phyloP scores from a whole-genome alignment of 2,113 vertebrate species.

The Corapipo altera region DNA sequence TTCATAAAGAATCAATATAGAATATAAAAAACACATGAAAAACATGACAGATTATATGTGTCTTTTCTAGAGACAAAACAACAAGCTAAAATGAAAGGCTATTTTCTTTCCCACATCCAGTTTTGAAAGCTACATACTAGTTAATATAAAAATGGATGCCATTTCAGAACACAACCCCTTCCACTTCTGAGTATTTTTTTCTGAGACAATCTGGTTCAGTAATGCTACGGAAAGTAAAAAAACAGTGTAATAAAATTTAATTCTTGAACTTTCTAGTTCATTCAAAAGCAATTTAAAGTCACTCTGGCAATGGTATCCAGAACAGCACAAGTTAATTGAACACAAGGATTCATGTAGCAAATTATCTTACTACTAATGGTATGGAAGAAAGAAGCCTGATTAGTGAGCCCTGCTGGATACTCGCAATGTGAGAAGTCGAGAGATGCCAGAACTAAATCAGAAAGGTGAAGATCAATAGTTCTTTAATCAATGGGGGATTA shows the following conservation, averaged over 20 bases:
- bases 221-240: neutral
- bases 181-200: neutral
- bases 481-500: constrained; percentile 65
- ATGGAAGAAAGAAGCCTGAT: constrained; percentile 42
- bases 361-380: constrained; percentile 43
- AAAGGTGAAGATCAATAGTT: constrained; percentile 61
- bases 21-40: neutral
- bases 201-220: neutral
- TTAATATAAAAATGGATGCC: neutral
- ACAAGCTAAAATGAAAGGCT: neutral
- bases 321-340: constrained; percentile 41
- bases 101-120: neutral
- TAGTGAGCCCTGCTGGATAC: constrained; percentile 45
- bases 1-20: neutral
- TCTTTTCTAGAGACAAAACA: neutral
- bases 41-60: neutral
- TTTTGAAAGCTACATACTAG: neutral
- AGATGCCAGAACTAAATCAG: constrained; percentile 49
- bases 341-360: constrained; percentile 31
- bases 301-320: no score
- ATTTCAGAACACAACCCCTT: neutral
- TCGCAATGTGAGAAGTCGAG: neutral
- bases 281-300: no score
- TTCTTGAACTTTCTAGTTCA: neutral
- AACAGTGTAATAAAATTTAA: neutral